Percentiles rank a stretch among this genome's conserved stretches.
Evolutionary conservation across 2,113 vertebrate genomes (phyloP).

Genomic region (Mugil cephalus): DNA sequence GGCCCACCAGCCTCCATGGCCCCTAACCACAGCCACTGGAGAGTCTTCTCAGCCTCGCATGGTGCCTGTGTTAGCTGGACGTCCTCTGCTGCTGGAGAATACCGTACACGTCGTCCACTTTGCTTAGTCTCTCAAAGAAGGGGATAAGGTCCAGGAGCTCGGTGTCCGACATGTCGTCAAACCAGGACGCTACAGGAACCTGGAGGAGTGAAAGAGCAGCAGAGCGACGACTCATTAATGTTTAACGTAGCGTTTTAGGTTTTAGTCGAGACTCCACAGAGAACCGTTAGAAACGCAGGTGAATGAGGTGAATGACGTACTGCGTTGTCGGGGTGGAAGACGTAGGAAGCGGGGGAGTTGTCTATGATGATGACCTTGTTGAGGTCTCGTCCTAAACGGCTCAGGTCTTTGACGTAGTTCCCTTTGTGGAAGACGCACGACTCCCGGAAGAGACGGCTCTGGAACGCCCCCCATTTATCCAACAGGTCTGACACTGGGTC

Average conservation of each 20-base stretch:
- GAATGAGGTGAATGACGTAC: conserved; percentile 77
- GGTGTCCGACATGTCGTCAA: conserved; percentile 95
- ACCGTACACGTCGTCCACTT: conserved; percentile 92
- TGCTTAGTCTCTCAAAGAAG: conserved; percentile 96
- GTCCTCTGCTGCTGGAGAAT: conserved; percentile 92
- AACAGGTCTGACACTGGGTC: conserved; percentile 95
- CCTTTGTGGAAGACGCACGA: conserved; percentile 97
- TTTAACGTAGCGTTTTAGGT: too few species aligned
- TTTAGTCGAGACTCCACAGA: too few species aligned
- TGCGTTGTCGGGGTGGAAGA: conserved; percentile 97
- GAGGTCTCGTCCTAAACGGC: conserved; percentile 93
- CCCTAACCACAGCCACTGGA: conserved; percentile 62
- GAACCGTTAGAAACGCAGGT: too few species aligned
- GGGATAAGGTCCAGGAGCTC: conserved; percentile 97
- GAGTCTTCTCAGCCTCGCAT: conserved; percentile 27
- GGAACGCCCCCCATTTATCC: conserved; percentile 96
- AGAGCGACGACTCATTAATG: too few species aligned
- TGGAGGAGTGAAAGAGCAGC: conserved; percentile 59
- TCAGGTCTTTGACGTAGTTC: conserved; percentile 98
- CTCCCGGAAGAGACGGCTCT: conserved; percentile 93
- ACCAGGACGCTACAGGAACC: conserved; percentile 98
- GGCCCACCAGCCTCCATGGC: conserved; percentile 80
- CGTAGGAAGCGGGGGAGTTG: conserved; percentile 96
- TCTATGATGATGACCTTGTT: conserved; percentile 95
- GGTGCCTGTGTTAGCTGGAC: conserved; percentile 86